phyloP scores from a whole-genome alignment of 2,797 vertebrate genomes.

The Eospalax fontanierii region DNA sequence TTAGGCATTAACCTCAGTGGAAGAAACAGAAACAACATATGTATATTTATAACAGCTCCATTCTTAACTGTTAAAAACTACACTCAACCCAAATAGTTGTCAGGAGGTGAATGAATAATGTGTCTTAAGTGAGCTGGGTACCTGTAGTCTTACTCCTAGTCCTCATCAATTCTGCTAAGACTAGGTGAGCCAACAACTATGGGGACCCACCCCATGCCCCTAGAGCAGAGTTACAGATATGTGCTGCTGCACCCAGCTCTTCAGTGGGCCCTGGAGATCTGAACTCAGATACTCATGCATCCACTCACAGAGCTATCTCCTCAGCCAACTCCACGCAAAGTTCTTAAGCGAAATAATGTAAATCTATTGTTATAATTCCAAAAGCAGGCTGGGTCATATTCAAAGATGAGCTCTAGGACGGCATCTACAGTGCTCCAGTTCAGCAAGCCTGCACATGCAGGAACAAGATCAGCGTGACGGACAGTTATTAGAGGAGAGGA shows the following conservation, averaged over 20 bases:
- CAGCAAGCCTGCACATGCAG: background rate
- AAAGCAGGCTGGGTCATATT: background rate
- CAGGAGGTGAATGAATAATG: conserved; percentile 5
- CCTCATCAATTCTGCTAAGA: background rate
- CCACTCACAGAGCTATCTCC: background rate
- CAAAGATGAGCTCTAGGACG: background rate
- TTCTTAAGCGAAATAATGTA: background rate
- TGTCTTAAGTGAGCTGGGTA: background rate
- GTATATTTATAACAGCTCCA: background rate
- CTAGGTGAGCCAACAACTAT: background rate
- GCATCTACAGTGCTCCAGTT: background rate
- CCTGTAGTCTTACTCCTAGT: too few species aligned
- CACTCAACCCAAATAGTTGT: conserved; percentile 13
- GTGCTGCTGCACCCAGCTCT: background rate
- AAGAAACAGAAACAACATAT: conserved; percentile 14
- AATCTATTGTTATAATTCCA: background rate
- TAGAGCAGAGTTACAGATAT: background rate
- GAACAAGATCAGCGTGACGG: background rate
- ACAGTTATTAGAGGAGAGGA: background rate
- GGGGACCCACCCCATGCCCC: background rate
- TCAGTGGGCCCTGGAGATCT: too few species aligned
- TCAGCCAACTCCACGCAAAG: background rate
- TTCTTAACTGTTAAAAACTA: conserved; percentile 29
- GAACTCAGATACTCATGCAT: background rate
- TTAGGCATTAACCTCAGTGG: background rate